Evolutionary conservation across 2,888 invertebrate species (phyloP), one percentile per base, ranked within the genome.

Genomic region (Schizotus pectinicornis): DNA sequence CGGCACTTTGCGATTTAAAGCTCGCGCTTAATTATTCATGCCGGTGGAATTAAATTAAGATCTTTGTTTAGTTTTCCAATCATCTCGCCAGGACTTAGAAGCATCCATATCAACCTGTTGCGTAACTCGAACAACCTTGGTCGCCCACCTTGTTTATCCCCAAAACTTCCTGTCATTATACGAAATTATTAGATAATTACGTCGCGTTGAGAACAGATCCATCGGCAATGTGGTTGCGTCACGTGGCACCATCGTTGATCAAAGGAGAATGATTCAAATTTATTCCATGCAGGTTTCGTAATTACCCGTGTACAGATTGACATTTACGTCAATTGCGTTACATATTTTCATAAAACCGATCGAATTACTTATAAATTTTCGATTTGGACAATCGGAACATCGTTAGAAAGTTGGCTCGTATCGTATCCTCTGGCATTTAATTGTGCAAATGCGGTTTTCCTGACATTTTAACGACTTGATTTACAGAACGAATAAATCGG

Each of bases 401-500:
- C 22, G 22, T 22, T 22, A 22, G 22, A 22, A 22, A 22, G 22
- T 22, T 22, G 11, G 42, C 22, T 32, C 11, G 22, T 13, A 22
- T 42, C 31, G 31, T 41, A 22, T 42, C 32, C 32, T n/a, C 42
- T 42, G 42, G 22, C 42, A 42, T 42, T 42, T 42, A 14, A 42
- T 42, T 42, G 42, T 42, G 31, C 42, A 42, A 42, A 42, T 42
- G 42, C 32, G 1, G 42, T 31, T 42, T 42, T 42, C 42, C 22
- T 42, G 42, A 31, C 42, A 42, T 42, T 42, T 42, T 42, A 42
- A 42, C n/a, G 42, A 30, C 30, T 42, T n/a, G 42, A 42, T 42
- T 42, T 31, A n/a, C 42, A 14, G 31, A 31, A 42, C 42, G 22
- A 22, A 22, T 22, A 22, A 22, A 22, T 22, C 22, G 22, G 22